These are phyloP conservation scores for Oriolus oriolus DNA, from an alignment of 2,113 vertebrate species.

Conservation along the genomic window DNA sequence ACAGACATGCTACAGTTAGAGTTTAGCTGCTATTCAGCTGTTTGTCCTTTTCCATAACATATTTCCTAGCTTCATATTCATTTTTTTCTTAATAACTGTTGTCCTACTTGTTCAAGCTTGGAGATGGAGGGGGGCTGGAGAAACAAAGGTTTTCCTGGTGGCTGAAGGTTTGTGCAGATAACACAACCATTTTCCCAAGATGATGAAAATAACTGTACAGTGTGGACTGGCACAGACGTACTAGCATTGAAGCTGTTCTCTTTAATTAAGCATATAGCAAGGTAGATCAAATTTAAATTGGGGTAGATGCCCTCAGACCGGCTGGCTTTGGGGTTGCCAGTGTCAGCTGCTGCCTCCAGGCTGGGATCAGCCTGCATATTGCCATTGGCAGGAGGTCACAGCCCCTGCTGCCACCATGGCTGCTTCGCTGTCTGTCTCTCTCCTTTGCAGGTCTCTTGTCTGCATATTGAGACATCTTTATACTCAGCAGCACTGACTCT, in stretches of 20 bases:
- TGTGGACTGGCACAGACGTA: background rate
- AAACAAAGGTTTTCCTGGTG: background rate
- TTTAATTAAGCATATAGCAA: background rate
- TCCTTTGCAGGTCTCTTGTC: background rate
- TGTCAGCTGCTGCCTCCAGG: background rate
- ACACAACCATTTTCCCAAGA: background rate
- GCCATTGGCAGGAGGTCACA: background rate
- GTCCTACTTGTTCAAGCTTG: background rate
- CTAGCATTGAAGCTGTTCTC: background rate
- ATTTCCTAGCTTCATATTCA: background rate
- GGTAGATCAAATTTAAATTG: background rate
- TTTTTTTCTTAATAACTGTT: background rate
- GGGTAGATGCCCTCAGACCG: background rate
- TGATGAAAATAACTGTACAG: rapidly evolving
- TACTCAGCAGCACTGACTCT: background rate
- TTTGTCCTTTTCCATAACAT: background rate
- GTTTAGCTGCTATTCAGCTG: background rate
- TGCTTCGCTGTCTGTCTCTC: background rate
- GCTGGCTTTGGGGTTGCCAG: background rate
- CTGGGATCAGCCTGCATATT: background rate
- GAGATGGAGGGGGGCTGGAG: background rate
- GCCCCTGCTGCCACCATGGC: background rate
- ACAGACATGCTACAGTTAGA: background rate
- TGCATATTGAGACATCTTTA: rapidly evolving
- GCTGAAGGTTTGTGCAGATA: background rate